A percentile compares a stretch with the other conserved stretches of the same genome.
These are phyloP conservation scores for Sinodicranocentrus sp. DNA, from an alignment of 2,888 invertebrate genomes.

Conservation along the genomic window DNA sequence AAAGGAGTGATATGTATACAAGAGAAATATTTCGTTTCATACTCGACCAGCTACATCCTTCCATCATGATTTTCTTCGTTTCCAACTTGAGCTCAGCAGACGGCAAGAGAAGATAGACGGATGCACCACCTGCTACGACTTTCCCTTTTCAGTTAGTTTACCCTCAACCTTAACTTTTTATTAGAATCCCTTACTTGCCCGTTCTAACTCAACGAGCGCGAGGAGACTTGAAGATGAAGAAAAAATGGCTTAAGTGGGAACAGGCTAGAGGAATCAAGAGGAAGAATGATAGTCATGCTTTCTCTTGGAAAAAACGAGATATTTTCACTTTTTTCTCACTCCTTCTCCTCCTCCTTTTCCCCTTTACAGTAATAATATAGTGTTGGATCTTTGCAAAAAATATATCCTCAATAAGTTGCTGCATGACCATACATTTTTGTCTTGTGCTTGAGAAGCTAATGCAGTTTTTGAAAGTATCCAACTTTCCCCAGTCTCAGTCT, in stretches of 20 bases:
- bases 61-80: slow-evolving; percentile 47
- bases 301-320: too few relatives aligned
- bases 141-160: slow-evolving; percentile 44
- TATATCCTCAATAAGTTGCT: background rate
- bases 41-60: slow-evolving; percentile 60
- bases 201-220: slow-evolving; percentile 9
- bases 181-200: slow-evolving; percentile 53
- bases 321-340: background rate
- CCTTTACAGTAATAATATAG: too few relatives aligned
- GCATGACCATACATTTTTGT: slow-evolving; percentile 16
- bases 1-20: too few relatives aligned
- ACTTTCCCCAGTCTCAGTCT: background rate
- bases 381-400: background rate
- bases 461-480: slow-evolving; percentile 26
- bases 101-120: slow-evolving; percentile 43
- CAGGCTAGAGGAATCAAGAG: slow-evolving; percentile 22
- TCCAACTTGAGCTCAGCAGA: slow-evolving; percentile 16
- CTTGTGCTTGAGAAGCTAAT: background rate
- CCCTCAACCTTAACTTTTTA: slow-evolving; percentile 53
- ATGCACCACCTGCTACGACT: slow-evolving; percentile 67
- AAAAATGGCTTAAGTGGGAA: slow-evolving; percentile 22
- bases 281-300: too few relatives aligned
- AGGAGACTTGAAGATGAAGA: slow-evolving; percentile 19
- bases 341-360: too few relatives aligned
- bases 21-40: slow-evolving; percentile 36